These are phyloP conservation scores for Sebastes flavidus DNA, from an alignment of 2,797 vertebrate species.

Conservation along the genomic window DNA sequence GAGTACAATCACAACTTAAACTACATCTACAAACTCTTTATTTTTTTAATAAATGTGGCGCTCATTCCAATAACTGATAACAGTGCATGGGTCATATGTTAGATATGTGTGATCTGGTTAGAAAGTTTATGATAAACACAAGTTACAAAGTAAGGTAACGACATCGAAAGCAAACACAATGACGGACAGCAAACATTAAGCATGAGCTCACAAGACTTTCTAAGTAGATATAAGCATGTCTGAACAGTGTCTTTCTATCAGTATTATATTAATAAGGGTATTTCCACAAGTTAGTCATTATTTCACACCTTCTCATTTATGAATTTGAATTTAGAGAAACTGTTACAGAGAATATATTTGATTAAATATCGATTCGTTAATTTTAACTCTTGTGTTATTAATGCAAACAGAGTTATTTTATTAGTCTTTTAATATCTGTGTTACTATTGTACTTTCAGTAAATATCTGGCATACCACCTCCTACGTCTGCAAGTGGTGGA, in stretches of 20 bases:
- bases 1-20: neutral
- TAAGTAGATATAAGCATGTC: neutral
- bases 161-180: slow-evolving; percentile 7
- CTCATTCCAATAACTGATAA: neutral
- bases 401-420: neutral
- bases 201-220: neutral
- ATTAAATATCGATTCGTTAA: neutral
- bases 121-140: neutral
- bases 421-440: slow-evolving; percentile 1
- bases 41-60: neutral
- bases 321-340: neutral
- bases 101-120: neutral
- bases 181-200: slow-evolving; percentile 3
- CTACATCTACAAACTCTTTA: neutral
- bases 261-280: neutral
- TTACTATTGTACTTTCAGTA: neutral
- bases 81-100: neutral
- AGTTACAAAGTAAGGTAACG: neutral
- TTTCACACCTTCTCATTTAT: neutral
- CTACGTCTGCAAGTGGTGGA: slow-evolving; percentile 15
- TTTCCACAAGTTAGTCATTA: neutral
- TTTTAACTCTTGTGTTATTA: neutral
- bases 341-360: neutral
- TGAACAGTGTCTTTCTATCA: neutral
- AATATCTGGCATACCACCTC: slow-evolving; percentile 34